A percentile compares a stretch with the other conserved stretches of the same genome.
phyloP scores from a whole-genome alignment of 2,113 vertebrate species.

The Rhea americana region DNA sequence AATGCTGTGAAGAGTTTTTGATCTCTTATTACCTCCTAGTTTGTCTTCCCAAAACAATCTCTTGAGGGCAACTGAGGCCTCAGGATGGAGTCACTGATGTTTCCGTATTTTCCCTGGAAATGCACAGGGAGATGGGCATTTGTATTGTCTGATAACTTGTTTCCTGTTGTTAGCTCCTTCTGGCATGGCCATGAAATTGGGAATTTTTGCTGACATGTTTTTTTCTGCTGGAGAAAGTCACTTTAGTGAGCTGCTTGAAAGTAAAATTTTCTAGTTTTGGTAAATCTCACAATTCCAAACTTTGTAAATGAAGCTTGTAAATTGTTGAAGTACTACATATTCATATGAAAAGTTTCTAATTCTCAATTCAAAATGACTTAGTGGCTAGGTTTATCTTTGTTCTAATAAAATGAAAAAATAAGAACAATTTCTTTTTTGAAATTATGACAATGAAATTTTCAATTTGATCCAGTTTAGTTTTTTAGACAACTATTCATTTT shows the following conservation, averaged over 20 bases:
- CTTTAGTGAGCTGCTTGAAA: background rate
- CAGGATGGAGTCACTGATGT: background rate
- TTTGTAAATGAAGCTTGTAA: background rate
- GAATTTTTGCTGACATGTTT: background rate
- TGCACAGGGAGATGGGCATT: background rate
- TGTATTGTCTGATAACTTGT: background rate
- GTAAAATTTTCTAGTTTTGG: slow-evolving; percentile 1
- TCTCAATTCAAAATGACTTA: background rate
- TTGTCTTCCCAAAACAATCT: background rate
- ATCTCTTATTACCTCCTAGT: background rate
- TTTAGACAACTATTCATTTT: background rate
- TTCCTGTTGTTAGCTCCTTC: background rate
- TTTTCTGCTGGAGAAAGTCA: background rate
- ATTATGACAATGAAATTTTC: background rate
- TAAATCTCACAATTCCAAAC: background rate
- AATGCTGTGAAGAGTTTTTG: rapidly evolving
- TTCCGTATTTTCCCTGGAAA: background rate
- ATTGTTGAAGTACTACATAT: background rate
- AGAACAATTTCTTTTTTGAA: background rate
- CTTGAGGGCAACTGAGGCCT: background rate
- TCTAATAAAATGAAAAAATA: background rate
- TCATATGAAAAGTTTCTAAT: background rate
- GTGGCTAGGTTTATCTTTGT: background rate
- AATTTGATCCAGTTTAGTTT: background rate
- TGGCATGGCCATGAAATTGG: background rate